Evolutionary conservation across 2,113 vertebrate genomes (phyloP).

Genomic region (Ariopsis seemanni): DNA sequence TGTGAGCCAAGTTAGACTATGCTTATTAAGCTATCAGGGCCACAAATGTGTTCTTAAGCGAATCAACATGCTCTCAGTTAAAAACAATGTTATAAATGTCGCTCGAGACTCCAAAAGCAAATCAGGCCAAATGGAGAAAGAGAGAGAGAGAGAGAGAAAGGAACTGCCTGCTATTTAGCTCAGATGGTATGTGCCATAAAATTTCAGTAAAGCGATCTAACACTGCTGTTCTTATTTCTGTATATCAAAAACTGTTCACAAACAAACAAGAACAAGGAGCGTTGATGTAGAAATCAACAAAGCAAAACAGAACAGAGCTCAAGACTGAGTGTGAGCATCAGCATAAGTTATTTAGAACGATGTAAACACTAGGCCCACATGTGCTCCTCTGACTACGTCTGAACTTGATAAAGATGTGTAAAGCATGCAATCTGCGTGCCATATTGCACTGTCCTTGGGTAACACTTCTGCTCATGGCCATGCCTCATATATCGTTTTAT

Average conservation of each 20-base stretch:
- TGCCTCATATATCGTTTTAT: conserved; percentile 56
- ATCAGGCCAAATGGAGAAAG: conserved; percentile 6
- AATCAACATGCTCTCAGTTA: conserved; percentile 15
- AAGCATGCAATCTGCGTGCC: conserved; percentile 27
- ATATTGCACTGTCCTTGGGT: conserved; percentile 37
- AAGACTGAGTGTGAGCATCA: background rate
- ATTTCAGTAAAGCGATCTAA: conserved; percentile 31
- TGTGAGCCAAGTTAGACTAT: conserved; percentile 38
- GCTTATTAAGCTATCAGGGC: conserved; percentile 42
- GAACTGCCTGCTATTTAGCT: conserved; percentile 11
- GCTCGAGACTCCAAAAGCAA: conserved; percentile 28
- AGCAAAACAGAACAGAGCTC: background rate
- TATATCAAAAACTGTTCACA: conserved; percentile 6
- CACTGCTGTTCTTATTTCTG: conserved; percentile 12
- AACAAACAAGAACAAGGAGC: background rate
- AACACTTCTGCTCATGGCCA: conserved; percentile 35
- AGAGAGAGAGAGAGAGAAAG: background rate
- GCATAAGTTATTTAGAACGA: conserved; percentile 17
- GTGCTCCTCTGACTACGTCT: conserved; percentile 21
- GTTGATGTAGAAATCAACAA: conserved; percentile 2
- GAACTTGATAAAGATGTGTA: conserved; percentile 43
- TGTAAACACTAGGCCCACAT: conserved; percentile 32
- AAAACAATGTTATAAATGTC: conserved; percentile 19
- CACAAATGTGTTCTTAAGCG: conserved; percentile 27
- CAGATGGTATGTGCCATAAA: background rate